Percentiles rank a stretch among this genome's conserved stretches.
phyloP scores from a whole-genome alignment of 2,797 vertebrate genomes.

The Protonibea diacanthus region DNA sequence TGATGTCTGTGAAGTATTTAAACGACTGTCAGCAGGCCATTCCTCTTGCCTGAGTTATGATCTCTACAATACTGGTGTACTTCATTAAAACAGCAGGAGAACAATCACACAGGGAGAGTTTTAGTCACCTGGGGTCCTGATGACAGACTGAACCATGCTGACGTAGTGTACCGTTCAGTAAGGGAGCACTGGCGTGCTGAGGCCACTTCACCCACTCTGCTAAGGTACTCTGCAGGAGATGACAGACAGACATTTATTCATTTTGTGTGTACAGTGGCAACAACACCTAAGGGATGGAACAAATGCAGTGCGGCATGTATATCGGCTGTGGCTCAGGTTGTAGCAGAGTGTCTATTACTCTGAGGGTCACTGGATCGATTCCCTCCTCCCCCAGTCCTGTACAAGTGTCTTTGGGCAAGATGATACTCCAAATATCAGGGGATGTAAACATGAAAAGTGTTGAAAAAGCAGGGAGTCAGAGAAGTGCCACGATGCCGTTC shows the following conservation, averaged over 20 bases:
- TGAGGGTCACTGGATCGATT: too few species aligned
- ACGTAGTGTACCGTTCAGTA: constrained; percentile 84
- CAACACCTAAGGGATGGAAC: neutral
- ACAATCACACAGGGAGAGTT: neutral
- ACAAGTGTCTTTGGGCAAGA: too few species aligned
- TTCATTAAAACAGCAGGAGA: neutral
- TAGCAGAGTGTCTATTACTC: too few species aligned
- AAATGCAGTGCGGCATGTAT: neutral
- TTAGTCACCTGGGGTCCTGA: constrained; percentile 95
- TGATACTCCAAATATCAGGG: too few species aligned
- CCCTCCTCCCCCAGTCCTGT: too few species aligned
- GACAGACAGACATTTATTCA: neutral
- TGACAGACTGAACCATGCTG: constrained; percentile 95
- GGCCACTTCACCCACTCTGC: constrained; percentile 99
- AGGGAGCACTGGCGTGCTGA: constrained; percentile 88
- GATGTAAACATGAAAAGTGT: too few species aligned
- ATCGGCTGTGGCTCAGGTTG: too few species aligned
- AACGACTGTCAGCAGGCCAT: neutral
- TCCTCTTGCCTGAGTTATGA: neutral
- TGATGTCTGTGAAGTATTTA: neutral
- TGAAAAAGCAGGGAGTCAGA: too few species aligned
- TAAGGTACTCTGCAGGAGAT: constrained; percentile 88
- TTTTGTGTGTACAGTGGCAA: neutral
- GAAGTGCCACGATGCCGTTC: too few species aligned
- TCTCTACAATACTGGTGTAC: neutral